Conservation (phyloP, 2,888 invertebrate genomes). For the Luperina nickerlii region DNA sequence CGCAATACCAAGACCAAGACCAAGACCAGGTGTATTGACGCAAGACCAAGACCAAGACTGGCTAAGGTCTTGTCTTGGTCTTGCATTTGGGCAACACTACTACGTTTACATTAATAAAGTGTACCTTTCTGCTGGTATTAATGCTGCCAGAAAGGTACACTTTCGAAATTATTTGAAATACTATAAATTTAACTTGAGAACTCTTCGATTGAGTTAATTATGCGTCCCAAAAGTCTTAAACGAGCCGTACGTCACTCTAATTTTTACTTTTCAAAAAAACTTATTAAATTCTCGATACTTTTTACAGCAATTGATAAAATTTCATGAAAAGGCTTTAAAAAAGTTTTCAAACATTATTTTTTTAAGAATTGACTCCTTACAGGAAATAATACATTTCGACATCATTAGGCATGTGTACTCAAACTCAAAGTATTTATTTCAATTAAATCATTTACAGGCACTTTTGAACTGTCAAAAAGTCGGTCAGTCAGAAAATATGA, state of each 20-base stretch:
- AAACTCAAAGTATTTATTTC: too few relatives aligned
- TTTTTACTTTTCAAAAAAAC: constrained; percentile 24
- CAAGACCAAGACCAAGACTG: too few relatives aligned
- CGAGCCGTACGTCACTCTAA: constrained; percentile 1
- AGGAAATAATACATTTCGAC: background rate
- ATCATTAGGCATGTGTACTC: background rate
- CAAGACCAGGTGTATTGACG: too few relatives aligned
- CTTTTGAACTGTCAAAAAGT: too few relatives aligned
- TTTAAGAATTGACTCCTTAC: background rate
- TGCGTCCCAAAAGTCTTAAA: constrained; percentile 29
- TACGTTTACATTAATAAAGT: background rate
- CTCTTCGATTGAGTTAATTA: constrained; percentile 50
- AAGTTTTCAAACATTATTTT: background rate
- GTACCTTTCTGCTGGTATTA: background rate
- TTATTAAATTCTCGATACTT: background rate
- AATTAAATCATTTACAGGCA: too few relatives aligned
- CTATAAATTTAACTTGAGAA: constrained; percentile 46
- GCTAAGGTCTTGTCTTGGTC: too few relatives aligned
- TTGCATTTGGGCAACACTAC: too few relatives aligned
- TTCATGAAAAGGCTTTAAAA: background rate
- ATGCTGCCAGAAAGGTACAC: constrained; percentile 35
- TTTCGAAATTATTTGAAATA: constrained; percentile 49
- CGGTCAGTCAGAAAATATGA: too few relatives aligned
- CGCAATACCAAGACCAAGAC: too few relatives aligned
- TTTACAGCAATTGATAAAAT: background rate